These are phyloP conservation scores for Morpho achilles DNA, from an alignment of 2,888 invertebrate genomes.

Conservation along the genomic window DNA sequence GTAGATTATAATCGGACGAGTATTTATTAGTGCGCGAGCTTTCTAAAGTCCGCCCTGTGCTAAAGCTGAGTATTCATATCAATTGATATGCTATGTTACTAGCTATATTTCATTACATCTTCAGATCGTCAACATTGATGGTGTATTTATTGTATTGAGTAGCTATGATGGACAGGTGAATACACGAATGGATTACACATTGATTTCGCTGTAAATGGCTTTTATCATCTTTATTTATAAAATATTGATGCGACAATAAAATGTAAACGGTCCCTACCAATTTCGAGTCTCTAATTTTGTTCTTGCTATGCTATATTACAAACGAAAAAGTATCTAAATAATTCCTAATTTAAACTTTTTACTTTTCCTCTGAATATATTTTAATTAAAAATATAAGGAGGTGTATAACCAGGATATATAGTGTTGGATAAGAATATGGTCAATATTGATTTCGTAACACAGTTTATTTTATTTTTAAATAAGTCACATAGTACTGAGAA, in stretches of 20 bases:
- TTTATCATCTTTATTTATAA: slow-evolving; percentile 11
- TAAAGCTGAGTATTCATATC: slow-evolving; percentile 53
- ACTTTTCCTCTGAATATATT: too few relatives aligned
- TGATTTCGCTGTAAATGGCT: slow-evolving; percentile 7
- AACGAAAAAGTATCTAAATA: too few relatives aligned
- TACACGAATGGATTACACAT: slow-evolving; percentile 6
- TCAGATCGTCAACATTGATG: slow-evolving; percentile 6
- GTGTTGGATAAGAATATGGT: too few relatives aligned
- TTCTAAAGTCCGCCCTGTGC: slow-evolving; percentile 53
- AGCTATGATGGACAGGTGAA: slow-evolving; percentile 14
- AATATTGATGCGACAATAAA: slow-evolving; percentile 7
- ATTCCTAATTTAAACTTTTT: too few relatives aligned
- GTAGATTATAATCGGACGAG: slow-evolving; percentile 77
- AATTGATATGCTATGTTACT: slow-evolving; percentile 56
- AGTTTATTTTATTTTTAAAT: too few relatives aligned
- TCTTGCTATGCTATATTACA: too few relatives aligned
- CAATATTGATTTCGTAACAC: too few relatives aligned
- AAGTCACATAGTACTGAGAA: too few relatives aligned
- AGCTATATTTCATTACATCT: slow-evolving; percentile 33
- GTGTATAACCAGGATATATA: too few relatives aligned
- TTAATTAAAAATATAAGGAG: too few relatives aligned
- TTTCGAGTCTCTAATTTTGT: not conserved
- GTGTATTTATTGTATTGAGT: slow-evolving; percentile 5
- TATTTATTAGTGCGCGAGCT: slow-evolving; percentile 72
- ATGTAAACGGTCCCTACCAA: not conserved